phyloP scores from a whole-genome alignment of 1,140 invertebrate species.

The Chionoecetes opilio region DNA sequence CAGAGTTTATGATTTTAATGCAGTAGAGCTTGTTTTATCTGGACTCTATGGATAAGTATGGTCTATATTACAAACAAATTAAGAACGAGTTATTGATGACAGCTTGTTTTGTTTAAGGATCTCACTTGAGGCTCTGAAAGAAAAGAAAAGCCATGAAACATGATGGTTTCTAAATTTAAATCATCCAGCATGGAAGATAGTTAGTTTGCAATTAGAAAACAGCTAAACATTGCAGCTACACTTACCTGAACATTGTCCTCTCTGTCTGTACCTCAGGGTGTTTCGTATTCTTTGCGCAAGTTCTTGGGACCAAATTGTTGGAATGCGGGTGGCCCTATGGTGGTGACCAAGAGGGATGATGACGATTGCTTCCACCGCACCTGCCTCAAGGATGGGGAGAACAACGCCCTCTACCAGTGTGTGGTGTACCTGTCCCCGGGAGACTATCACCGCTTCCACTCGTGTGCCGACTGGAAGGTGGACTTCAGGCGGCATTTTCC shows the following conservation, averaged over 20 bases:
- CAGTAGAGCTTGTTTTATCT: no score
- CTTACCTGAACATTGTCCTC: not conserved
- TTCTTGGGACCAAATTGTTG: constrained; percentile 92
- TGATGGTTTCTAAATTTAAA: no score
- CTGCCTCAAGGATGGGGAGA: constrained; percentile 82
- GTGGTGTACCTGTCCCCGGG: constrained; percentile 99
- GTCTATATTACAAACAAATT: no score
- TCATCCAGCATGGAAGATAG: no score
- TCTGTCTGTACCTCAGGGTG: constrained; percentile 94
- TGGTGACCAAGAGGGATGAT: constrained; percentile 81
- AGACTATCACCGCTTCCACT: constrained; percentile 99
- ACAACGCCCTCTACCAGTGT: constrained; percentile 95
- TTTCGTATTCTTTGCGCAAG: constrained; percentile 95
- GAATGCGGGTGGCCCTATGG: constrained; percentile 76
- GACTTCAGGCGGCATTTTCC: constrained; percentile 88
- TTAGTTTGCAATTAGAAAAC: not conserved
- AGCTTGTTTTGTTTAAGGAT: no score
- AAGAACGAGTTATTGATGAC: no score
- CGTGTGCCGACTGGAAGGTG: constrained; percentile 95
- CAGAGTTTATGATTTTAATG: no score
- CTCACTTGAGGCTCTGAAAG: no score
- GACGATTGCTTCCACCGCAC: constrained; percentile 80
- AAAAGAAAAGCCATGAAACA: no score
- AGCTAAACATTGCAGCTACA: no score
- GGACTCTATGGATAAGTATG: no score